phyloP scores from a whole-genome alignment of 2,888 invertebrate genomes.

The Pocota personata region DNA sequence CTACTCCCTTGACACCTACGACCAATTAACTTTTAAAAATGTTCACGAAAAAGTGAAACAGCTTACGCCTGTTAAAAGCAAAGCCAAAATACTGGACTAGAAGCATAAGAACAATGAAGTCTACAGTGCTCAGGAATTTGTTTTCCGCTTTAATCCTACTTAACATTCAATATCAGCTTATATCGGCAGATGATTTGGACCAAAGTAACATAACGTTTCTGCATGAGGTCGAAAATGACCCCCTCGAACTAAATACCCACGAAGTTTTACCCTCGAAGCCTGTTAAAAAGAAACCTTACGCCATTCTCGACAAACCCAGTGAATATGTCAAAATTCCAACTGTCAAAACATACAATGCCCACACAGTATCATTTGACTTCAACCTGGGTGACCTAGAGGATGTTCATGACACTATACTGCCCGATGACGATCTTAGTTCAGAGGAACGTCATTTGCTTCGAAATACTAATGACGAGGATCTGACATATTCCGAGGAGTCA shows the following conservation, averaged over 20 bases:
- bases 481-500: constrained; percentile 75
- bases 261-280: constrained; percentile 78
- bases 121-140: not conserved
- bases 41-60: constrained; percentile 50
- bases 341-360: constrained; percentile 79
- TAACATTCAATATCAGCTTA: not conserved
- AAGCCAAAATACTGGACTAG: not conserved
- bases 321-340: constrained; percentile 78
- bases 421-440: constrained; percentile 79
- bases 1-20: not conserved
- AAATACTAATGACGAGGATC: constrained; percentile 74
- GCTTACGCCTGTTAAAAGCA: not conserved
- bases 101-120: constrained; percentile 20
- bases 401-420: constrained; percentile 78
- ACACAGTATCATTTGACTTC: constrained; percentile 81
- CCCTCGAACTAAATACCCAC: constrained; percentile 78
- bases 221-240: constrained; percentile 78
- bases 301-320: constrained; percentile 78
- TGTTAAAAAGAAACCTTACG: constrained; percentile 79
- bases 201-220: constrained; percentile 78
- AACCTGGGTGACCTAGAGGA: constrained; percentile 81
- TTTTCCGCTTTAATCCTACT: not conserved
- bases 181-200: constrained; percentile 7
- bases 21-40: constrained; percentile 13
- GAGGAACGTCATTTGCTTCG: constrained; percentile 79